Base-by-base conservation (phyloP, 30 jellyfish, hydroid and myxozoan genomes). In the Pseudorhiza aurosa region DNA sequence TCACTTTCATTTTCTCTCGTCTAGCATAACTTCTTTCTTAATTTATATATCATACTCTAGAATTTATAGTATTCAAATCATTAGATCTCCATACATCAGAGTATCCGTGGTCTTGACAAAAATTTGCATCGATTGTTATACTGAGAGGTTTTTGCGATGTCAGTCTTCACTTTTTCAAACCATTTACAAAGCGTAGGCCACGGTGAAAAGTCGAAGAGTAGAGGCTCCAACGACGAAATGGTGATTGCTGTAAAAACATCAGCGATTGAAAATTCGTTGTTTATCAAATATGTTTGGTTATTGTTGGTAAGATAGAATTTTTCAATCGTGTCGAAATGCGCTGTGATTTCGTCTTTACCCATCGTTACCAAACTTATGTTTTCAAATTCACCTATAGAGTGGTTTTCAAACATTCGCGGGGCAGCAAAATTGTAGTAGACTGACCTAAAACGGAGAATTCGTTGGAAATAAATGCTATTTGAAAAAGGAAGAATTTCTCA, bases 141-240 rank as follows among this genome's bases (percentile, higher is more conserved):
- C 36, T 77, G 90, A 10, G 90, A 60, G 1, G 57, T 46, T 43
- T 64, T 40, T 3, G 73, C 35, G 27, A 77, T 77, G 17, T 40
- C 90, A 12, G 75, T 35, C 45, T 80, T 80, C 2, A 65, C 32
- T 56, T 53, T 50, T 68, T 80, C 91, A 37, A 65, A 64, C 91
- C 91, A 80, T 50, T 65, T 80, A 60, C 91, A 80, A 9, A 80
- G 69, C 21, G 49, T 39, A 0, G 91, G 91, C 91, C 91, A 80
- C 7, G 91, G 84, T 30, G 78, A 55, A 50, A 80, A 80, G 29
- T 80, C 91, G 58, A 80, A 80, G 31, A 80, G 18, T 58, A 80
- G 60, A 3, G 91, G 42, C 44, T 80, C 84, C 15, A 80, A 40
- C 9, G 82, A 44, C 8, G 84, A 51, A n/a, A 80, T 36, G 1